These are phyloP conservation scores for Microplitis deprimator DNA, from an alignment of 2,888 invertebrate genomes.

Conservation along the genomic window DNA sequence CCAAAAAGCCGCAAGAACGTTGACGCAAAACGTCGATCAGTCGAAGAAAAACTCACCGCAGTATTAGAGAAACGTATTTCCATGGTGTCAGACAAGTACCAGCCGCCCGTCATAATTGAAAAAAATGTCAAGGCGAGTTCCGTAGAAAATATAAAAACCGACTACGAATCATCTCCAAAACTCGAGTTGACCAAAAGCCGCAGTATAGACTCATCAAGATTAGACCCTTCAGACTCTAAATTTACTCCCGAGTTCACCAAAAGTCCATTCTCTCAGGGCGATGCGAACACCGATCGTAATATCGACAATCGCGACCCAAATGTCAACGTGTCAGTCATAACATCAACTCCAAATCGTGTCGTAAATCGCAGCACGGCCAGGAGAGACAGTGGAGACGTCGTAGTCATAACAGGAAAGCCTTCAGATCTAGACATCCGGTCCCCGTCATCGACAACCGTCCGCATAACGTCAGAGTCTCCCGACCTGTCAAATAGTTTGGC, in stretches of 20 bases:
- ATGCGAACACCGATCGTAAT: conserved; percentile 51
- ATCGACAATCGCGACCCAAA: conserved; percentile 55
- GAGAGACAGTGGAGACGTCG: conserved; percentile 64
- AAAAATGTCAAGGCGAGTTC: conserved; percentile 61
- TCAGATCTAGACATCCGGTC: conserved; percentile 43
- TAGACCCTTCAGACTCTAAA: conserved; percentile 65
- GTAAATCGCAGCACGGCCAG: conserved; percentile 61
- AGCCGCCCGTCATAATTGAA: conserved; percentile 51
- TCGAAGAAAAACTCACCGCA: conserved; percentile 68
- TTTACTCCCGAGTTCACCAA: conserved; percentile 44
- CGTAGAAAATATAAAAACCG: conserved; percentile 61
- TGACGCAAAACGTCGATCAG: conserved; percentile 67
- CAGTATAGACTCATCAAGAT: conserved; percentile 65
- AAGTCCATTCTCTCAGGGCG: conserved; percentile 33
- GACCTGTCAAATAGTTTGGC: conserved; percentile 83
- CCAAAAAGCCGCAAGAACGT: conserved; percentile 54
- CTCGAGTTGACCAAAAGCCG: conserved; percentile 58
- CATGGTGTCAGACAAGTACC: conserved; percentile 57
- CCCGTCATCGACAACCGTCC: conserved; percentile 72
- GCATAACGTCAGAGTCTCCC: conserved; percentile 73
- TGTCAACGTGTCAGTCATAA: conserved; percentile 67
- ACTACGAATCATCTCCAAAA: conserved; percentile 51
- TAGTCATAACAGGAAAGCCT: conserved; percentile 67
- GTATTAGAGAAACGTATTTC: conserved; percentile 67
- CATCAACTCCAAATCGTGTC: conserved; percentile 63